Conservation (phyloP, 2,888 invertebrate genomes). For the Macrophya alboannulata region DNA sequence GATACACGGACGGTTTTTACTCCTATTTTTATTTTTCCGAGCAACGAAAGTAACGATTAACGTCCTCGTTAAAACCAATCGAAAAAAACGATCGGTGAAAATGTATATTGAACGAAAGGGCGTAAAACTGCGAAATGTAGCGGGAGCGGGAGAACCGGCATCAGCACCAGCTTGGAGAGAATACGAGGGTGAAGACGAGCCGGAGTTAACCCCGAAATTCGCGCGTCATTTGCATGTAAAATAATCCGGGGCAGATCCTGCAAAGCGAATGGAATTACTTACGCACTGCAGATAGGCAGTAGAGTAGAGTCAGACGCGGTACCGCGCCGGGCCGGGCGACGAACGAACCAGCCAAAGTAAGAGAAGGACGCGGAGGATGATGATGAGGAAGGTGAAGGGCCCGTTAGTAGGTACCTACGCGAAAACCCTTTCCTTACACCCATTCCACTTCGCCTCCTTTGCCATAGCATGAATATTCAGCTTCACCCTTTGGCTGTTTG, state of each 20-base stretch:
- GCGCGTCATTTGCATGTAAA: slow-evolving; percentile 48
- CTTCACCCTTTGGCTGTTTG: slow-evolving; percentile 49
- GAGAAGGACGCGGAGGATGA: slow-evolving; percentile 45
- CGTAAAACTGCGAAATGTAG: slow-evolving; percentile 2
- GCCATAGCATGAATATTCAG: slow-evolving; percentile 50
- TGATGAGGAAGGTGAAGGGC: slow-evolving; percentile 57
- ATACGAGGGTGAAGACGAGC: slow-evolving; percentile 35
- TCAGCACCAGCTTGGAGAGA: slow-evolving; percentile 12
- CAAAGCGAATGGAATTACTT: slow-evolving; percentile 52
- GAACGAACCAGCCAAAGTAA: slow-evolving; percentile 14
- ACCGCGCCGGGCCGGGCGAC: neutral
- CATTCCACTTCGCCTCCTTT: slow-evolving; percentile 45
- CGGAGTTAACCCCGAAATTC: slow-evolving; percentile 32
- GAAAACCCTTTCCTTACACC: slow-evolving; percentile 56
- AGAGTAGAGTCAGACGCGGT: neutral
- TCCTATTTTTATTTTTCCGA: neutral
- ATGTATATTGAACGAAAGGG: slow-evolving; percentile 11
- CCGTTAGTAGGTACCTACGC: slow-evolving; percentile 59
- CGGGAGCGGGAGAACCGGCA: neutral
- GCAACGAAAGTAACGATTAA: slow-evolving; percentile 15
- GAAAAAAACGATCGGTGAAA: slow-evolving; percentile 22
- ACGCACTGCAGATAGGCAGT: slow-evolving; percentile 33
- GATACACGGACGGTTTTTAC: neutral
- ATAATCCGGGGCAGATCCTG: slow-evolving; percentile 41
- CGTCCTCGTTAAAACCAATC: neutral